These are phyloP conservation scores for Sterna hirundo DNA, from an alignment of 2,113 vertebrate species.

Conservation along the genomic window DNA sequence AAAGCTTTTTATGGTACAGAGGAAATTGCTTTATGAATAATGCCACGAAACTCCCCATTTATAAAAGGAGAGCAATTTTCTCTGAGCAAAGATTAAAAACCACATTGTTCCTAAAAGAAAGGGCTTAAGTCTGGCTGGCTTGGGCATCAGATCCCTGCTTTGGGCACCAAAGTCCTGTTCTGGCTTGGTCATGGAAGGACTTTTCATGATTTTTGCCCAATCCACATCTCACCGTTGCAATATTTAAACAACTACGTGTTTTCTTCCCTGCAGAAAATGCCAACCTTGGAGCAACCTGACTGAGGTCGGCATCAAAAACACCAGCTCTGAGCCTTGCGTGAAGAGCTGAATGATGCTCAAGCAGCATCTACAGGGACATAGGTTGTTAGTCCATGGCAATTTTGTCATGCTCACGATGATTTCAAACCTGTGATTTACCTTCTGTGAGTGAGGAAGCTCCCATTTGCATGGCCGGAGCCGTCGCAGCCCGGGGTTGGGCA, in stretches of 20 bases:
- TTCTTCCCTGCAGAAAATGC: not conserved
- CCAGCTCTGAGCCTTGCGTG: accelerated
- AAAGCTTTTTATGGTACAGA: conserved; percentile 46
- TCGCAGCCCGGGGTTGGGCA: conserved; percentile 96
- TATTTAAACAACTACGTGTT: not conserved
- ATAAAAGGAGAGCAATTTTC: conserved; percentile 9
- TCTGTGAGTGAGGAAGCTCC: conserved; percentile 97
- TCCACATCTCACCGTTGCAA: not conserved
- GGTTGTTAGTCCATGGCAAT: not conserved
- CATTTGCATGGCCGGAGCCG: conserved; percentile 93
- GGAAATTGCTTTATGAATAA: conserved; percentile 62
- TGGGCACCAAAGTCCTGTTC: not conserved
- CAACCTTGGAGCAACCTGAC: not conserved
- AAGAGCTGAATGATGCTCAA: accelerated
- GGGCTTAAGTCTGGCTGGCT: not conserved
- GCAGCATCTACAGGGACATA: not conserved
- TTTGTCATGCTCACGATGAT: accelerated
- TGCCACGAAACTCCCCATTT: not conserved
- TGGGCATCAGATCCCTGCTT: not conserved
- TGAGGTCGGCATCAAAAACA: not conserved
- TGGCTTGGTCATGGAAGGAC: not conserved
- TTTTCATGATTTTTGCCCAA: not conserved
- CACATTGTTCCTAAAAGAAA: not conserved
- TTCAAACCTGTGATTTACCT: conserved; percentile 73
- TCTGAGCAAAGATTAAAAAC: not conserved